Base-by-base conservation (phyloP, 2,888 invertebrate species). In the Pristionchus exspectatus region DNA sequence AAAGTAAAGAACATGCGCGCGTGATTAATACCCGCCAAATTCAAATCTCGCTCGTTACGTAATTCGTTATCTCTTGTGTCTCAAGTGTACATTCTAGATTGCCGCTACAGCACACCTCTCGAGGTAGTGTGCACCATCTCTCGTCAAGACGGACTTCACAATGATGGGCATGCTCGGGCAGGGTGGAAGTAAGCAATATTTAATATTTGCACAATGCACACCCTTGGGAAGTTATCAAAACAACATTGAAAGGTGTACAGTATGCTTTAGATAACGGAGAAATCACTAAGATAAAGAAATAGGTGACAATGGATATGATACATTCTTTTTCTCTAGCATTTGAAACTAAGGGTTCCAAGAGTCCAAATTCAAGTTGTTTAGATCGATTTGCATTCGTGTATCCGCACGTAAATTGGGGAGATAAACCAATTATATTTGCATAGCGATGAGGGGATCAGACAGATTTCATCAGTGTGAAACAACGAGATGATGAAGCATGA, bases 161-260 rank as follows among this genome's bases (percentile, higher is more conserved):
- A 84, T 84, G 83, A 84, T 84, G 83, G 56, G 83, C 27, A 84
- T 84, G 83, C 83, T 84, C 56, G 83, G 83, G 24, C 77, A 77
- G n/a, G 77, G 77, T 16, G 77, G 77, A 38, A 77, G 77, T 77
- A n/a, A 50, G 81, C 72, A 38, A 24, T 30, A 24, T 59, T 59
- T 27, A 30, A 54, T 84, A n/a, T 54, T 59, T 54, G 27, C 50
- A 33, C 84, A 18, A 84, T 72, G 33, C 18, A 72, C 30, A 27
- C 14, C 5, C 27, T n/a, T 12, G 27, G 2, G 69, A n/a, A 59
- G 12, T 24, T n/a, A 27, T 9, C n/a, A 24, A 9, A 27, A 69
- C 27, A 69, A 27, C 12, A 69, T 0, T 69, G 69, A 69, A n/a
- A 7, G 9, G 12, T 10, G 4, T 69, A 50, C 44, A 69, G 9